A percentile compares a stretch with the other conserved stretches of the same genome.
These are phyloP conservation scores for Operophtera brumata DNA, from an alignment of 2,888 invertebrate genomes.

Conservation along the genomic window DNA sequence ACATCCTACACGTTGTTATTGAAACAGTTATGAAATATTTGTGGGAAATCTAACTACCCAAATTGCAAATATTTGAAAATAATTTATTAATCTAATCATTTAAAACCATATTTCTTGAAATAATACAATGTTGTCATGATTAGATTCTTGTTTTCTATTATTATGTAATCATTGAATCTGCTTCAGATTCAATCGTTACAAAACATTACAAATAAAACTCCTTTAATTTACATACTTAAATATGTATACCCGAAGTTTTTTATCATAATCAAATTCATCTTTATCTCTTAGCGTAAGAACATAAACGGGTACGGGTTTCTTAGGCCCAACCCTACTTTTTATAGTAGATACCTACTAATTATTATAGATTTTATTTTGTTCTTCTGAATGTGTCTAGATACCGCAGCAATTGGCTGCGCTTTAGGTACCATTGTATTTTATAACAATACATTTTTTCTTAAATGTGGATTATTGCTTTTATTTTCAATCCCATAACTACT, in stretches of 20 bases:
- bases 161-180: too few relatives aligned
- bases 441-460: slow-evolving; percentile 77
- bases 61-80: too few relatives aligned
- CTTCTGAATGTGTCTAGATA: slow-evolving; percentile 14
- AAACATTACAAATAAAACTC: too few relatives aligned
- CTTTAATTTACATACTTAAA: background rate
- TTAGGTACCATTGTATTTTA: slow-evolving; percentile 70
- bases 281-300: slow-evolving; percentile 9
- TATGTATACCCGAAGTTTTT: background rate
- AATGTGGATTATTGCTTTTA: slow-evolving; percentile 61
- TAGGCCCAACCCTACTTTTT: background rate
- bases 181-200: too few relatives aligned
- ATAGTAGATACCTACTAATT: slow-evolving; percentile 4
- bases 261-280: background rate
- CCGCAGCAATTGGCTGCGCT: slow-evolving; percentile 29
- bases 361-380: slow-evolving; percentile 5
- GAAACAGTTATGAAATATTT: too few relatives aligned
- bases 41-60: too few relatives aligned
- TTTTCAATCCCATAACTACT: slow-evolving; percentile 23
- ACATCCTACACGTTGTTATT: too few relatives aligned
- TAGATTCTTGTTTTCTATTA: too few relatives aligned
- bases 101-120: too few relatives aligned
- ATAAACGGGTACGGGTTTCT: background rate
- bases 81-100: too few relatives aligned
- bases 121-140: too few relatives aligned